Conservation (phyloP, 1,140 invertebrate species). For the Drosophila orosa region DNA sequence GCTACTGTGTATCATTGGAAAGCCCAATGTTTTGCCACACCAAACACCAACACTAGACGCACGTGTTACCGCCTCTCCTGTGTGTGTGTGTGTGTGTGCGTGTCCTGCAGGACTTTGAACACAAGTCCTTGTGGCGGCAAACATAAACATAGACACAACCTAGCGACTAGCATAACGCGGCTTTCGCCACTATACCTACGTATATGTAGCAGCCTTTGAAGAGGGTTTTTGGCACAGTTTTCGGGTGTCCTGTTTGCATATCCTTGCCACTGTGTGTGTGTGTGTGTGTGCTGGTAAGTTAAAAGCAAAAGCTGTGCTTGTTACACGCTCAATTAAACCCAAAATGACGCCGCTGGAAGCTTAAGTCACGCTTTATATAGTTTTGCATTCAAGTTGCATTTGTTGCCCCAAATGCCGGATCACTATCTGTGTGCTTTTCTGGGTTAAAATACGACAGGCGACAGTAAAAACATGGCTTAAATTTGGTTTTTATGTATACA, state of each 20-base stretch:
- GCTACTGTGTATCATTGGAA: conserved; percentile 14
- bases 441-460: conserved; percentile 4
- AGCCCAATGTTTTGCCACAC: conserved; percentile 49
- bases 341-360: conserved; percentile 75
- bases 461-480: background rate
- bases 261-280: conserved; percentile 33
- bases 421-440: conserved; percentile 1
- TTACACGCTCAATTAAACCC: conserved; percentile 79
- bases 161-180: conserved; percentile 23
- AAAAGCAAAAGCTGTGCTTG: conserved; percentile 68
- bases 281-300: conserved; percentile 39
- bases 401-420: conserved; percentile 12
- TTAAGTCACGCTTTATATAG: conserved; percentile 77
- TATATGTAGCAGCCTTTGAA: conserved; percentile 36
- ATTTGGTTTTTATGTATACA: background rate
- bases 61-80: conserved; percentile 8
- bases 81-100: conserved; percentile 25
- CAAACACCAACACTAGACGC: conserved; percentile 46
- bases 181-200: conserved; percentile 1
- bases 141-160: conserved; percentile 66
- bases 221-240: conserved; percentile 20
- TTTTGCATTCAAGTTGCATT: conserved; percentile 52
- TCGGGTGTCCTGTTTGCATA: conserved; percentile 58
- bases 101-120: conserved; percentile 42
- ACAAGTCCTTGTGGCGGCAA: conserved; percentile 54